Evolutionary conservation across 2,888 invertebrate genomes (phyloP).

Genomic region (Rotaria macrura): DNA sequence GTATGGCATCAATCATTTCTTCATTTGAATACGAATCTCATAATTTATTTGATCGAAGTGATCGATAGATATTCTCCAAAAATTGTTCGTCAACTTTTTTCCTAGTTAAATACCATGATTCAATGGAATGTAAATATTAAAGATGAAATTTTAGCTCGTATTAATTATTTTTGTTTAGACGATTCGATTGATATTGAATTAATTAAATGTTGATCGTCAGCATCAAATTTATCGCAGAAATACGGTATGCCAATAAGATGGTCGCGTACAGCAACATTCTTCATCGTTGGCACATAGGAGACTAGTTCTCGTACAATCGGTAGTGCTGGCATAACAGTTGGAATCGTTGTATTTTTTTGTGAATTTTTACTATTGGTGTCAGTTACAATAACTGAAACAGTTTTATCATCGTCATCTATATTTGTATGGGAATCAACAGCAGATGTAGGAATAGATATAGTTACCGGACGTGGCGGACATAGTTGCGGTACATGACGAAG

Average conservation of each 20-base stretch:
- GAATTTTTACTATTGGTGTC: background rate
- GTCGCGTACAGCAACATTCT: background rate
- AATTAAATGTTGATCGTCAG: too few relatives aligned
- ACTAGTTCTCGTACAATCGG: background rate
- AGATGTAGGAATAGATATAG: background rate
- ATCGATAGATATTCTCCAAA: too few relatives aligned
- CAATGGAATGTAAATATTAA: too few relatives aligned
- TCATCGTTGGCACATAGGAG: background rate
- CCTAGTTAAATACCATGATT: too few relatives aligned
- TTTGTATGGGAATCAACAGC: background rate
- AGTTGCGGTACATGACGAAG: too few relatives aligned
- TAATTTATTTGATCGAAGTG: too few relatives aligned
- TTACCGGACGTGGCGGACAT: too few relatives aligned
- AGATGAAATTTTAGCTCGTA: too few relatives aligned
- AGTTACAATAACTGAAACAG: too few relatives aligned
- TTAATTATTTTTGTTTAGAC: background rate
- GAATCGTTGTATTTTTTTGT: background rate
- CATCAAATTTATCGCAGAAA: background rate
- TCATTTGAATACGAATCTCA: too few relatives aligned
- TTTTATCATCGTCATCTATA: background rate
- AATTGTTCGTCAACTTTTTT: too few relatives aligned
- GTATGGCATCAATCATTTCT: too few relatives aligned
- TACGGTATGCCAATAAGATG: background rate
- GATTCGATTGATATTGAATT: background rate
- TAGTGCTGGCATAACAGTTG: background rate